Evolutionary conservation across 1,140 invertebrate genomes (phyloP).

Genomic region (Zaprionus vittiger): DNA sequence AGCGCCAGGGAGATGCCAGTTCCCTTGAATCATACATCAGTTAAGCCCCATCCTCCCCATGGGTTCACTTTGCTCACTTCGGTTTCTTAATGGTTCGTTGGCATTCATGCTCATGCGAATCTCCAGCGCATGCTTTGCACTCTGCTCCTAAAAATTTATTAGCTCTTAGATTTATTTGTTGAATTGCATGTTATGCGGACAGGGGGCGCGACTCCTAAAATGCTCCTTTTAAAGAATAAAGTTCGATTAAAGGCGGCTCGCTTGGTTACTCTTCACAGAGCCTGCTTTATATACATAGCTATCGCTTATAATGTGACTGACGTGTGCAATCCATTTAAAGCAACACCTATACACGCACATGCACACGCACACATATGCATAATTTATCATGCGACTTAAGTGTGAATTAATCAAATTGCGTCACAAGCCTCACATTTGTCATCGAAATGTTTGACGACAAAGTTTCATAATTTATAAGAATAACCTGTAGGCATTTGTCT

Average conservation of each 20-base stretch:
- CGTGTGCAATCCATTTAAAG: background rate
- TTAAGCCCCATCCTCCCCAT: conserved; percentile 8
- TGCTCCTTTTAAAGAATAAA: conserved; percentile 21
- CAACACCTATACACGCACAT: conserved; percentile 8
- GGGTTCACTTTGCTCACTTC: conserved; percentile 36
- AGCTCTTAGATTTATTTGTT: conserved; percentile 73
- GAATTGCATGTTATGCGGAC: conserved; percentile 57
- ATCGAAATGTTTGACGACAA: background rate
- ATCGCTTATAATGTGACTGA: conserved; percentile 26
- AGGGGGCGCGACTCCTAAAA: background rate
- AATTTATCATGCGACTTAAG: conserved; percentile 16
- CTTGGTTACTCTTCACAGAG: background rate
- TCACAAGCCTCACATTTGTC: conserved; percentile 6
- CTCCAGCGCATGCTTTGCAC: conserved; percentile 13
- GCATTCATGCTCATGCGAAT: conserved; percentile 56
- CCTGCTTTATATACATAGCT: background rate
- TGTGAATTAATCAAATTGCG: conserved; percentile 26
- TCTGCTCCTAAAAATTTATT: conserved; percentile 65
- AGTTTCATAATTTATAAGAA: conserved; percentile 1
- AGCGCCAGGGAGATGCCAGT: conserved; percentile 16
- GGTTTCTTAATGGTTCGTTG: conserved; percentile 59
- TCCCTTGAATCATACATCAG: conserved; percentile 27
- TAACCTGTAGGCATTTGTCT: background rate
- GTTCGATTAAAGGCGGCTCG: background rate
- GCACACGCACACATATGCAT: conserved; percentile 24